Conservation (phyloP, 2,797 vertebrate genomes). For the Selene dorsalis region DNA sequence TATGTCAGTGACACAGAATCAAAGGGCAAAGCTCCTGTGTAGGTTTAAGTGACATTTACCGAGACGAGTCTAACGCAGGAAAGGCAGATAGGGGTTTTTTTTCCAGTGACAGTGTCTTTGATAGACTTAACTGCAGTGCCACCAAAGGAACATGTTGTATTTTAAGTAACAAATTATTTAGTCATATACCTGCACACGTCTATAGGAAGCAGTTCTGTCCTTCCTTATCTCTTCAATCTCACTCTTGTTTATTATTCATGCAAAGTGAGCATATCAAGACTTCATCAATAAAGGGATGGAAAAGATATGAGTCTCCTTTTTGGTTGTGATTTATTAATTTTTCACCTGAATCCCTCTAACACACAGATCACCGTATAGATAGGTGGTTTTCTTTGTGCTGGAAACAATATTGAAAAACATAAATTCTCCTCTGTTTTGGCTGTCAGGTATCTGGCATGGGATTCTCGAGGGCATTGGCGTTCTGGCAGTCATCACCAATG, state of each 20-base stretch:
- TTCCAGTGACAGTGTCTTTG: background rate
- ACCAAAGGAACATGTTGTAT: background rate
- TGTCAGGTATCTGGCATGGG: conserved; percentile 97
- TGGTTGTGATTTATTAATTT: conserved; percentile 1
- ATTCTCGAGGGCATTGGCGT: conserved; percentile 98
- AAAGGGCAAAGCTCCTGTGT: conserved; percentile 36
- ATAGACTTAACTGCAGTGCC: background rate
- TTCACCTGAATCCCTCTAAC: background rate
- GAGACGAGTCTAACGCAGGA: background rate
- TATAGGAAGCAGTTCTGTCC: background rate
- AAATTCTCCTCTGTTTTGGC: conserved; percentile 30
- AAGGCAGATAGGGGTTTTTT: background rate
- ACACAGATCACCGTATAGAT: background rate
- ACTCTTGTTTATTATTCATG: conserved; percentile 15
- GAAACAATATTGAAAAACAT: background rate
- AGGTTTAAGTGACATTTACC: conserved; percentile 26
- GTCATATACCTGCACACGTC: background rate
- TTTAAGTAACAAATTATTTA: background rate
- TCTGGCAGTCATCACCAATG: conserved; percentile 98
- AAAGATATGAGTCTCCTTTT: background rate
- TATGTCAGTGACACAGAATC: conserved; percentile 31
- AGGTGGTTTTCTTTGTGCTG: background rate
- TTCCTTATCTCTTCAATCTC: background rate
- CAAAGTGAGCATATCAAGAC: background rate
- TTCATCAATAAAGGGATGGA: background rate